Base-by-base conservation (phyloP, 1,140 invertebrate genomes). In the Temnothorax curvispinosus region DNA sequence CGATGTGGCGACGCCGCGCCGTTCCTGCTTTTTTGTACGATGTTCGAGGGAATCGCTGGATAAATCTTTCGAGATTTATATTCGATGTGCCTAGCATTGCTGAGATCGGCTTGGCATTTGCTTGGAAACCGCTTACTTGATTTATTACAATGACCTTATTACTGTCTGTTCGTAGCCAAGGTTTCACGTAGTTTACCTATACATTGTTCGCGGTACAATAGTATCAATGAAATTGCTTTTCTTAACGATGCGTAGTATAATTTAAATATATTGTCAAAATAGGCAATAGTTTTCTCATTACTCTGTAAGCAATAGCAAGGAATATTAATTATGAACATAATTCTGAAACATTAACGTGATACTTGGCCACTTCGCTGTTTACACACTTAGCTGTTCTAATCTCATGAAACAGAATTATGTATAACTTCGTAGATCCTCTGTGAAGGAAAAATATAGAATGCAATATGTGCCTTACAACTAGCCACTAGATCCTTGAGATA, bases 31-130 rank as follows among this genome's bases (percentile, higher is more conserved):
- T 76, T 78, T 78, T 41, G 35, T 3, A 32, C 72, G 18, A 56
- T 2, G 13, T 56, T 60, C 47, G 21, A 58, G 11, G 52, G 60
- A 47, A 18, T 15, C 52, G 50, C 15, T 21, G 50, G 74, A 88
- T 88, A 86, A 88, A 78, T 86, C 81, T 88, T 38, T 21, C 2
- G 32, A 74, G 88, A 89, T 88, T 88, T 88, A 88, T 86, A 62
- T 60, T 44, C 67, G 41, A 82, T 74, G 80, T 60, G 80, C 54
- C 67, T 84, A 74, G 80, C 41, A 58, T 60, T 72, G 54, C 44
- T 47, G 64, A 86, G 67, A 86, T 71, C 81, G 56, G 82, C 52
- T 88, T 80, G 87, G 75, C 88, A 85, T 67, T 80, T 58, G 81
- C 75, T 86, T 65, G 41, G 47, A 38, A 85, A 50, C 27, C 47